Evolutionary conservation across 2,888 invertebrate species (phyloP), one percentile per base, ranked within the genome.

Genomic region (Agrotis exclamationis): DNA sequence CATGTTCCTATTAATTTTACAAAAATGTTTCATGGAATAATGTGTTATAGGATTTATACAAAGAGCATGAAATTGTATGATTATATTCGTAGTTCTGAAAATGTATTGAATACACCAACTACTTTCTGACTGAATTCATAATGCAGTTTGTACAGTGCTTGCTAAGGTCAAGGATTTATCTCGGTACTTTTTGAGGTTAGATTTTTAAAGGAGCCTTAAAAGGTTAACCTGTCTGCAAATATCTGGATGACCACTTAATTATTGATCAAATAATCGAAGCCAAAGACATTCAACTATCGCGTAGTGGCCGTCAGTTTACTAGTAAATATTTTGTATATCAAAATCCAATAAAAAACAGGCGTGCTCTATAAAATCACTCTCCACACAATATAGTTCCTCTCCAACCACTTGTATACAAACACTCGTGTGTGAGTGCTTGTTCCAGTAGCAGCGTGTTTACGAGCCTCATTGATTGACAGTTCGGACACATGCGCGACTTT

Each of bases 391-490:
- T 54, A 18, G 16, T n/a, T 47, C 16, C 50, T 50, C 28, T 48
- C 56, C 18, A 33, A 47, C 28, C 50, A 66, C 24, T 33, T n/a
- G 14, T 33, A n/a, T 33, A 20, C 64, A 64, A 22, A 50, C 5
- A 24, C 56, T 65, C 18, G 45, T 56, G 22, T 18, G 33, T 51
- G 14, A 24, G 47, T 57, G 44, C 20, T 48, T 39, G 18, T 63
- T 20, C 18, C 56, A 16, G 14, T 24, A 14, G 73, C 45, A 9
- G 45, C 53, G 16, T 51, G 59, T 77, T 76, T 50, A 70, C 45
- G 54, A 70, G 54, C 24, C 13, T 18, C 71, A 47, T 63, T 76
- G 63, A 56, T 77, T 70, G 75, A 60, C 71, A 50, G 22, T 28
- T 9, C 47, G 39, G 50, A 59, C 77, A 63, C 48, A 74, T 62